Conservation (phyloP, 2,888 invertebrate genomes). For the Callyntrura sp. region DNA sequence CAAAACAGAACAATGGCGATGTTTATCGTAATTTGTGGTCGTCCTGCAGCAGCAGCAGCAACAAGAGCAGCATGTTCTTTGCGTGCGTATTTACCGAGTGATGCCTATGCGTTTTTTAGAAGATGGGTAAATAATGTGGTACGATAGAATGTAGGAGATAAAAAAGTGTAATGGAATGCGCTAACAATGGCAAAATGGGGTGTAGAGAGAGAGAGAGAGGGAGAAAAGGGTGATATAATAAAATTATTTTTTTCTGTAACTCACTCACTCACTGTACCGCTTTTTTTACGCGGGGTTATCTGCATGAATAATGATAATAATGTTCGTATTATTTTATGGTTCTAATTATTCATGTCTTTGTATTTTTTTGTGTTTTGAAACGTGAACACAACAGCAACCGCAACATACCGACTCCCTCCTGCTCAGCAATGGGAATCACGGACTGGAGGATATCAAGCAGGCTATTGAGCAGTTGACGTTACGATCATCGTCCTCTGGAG, state of each 20-base stretch:
- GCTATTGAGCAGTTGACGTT: conserved; percentile 96
- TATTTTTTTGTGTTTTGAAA: background rate
- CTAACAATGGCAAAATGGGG: conserved; percentile 35
- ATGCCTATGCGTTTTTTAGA: background rate
- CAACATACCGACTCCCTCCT: conserved; percentile 81
- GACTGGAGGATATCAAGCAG: conserved; percentile 94
- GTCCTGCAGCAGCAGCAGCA: too few relatives aligned
- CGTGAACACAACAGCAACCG: conserved; percentile 32
- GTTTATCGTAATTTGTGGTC: too few relatives aligned
- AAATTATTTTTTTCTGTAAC: conserved; percentile 48
- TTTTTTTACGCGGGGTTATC: background rate
- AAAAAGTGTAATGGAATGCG: conserved; percentile 33
- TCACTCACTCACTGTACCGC: too few relatives aligned
- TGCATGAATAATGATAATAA: conserved; percentile 45
- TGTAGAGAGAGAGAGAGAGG: too few relatives aligned
- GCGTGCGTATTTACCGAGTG: conserved; percentile 31
- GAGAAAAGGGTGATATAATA: conserved; percentile 29
- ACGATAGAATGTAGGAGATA: conserved; percentile 42
- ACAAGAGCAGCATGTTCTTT: conserved; percentile 2
- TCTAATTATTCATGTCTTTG: background rate
- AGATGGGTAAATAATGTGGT: conserved; percentile 20
- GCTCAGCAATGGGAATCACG: conserved; percentile 82
- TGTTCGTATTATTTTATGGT: conserved; percentile 61
- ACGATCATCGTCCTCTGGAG: conserved; percentile 87
- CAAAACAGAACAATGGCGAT: conserved; percentile 11